A percentile compares a stretch with the other conserved stretches of the same genome.
These are phyloP conservation scores for Sander vitreus DNA, from an alignment of 2,113 vertebrate species.

Conservation along the genomic window DNA sequence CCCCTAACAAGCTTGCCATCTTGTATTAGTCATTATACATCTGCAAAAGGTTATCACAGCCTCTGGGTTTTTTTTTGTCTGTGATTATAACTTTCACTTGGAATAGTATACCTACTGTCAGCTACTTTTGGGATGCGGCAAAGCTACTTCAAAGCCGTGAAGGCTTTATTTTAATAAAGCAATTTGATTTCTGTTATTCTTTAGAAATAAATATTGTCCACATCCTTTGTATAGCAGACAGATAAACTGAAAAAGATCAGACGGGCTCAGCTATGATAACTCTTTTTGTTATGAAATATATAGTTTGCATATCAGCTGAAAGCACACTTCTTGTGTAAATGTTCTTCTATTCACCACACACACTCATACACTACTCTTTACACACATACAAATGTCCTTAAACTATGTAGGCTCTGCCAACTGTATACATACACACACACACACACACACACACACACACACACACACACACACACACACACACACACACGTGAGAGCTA, in stretches of 20 bases:
- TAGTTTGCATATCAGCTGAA: background rate
- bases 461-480: slow-evolving; percentile 34
- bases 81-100: slow-evolving; percentile 21
- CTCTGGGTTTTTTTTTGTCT: background rate
- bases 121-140: background rate
- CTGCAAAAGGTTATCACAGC: slow-evolving; percentile 32
- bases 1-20: slow-evolving; percentile 9
- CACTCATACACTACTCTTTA: background rate
- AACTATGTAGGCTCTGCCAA: background rate
- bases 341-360: background rate
- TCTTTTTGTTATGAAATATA: background rate
- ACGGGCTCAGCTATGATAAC: background rate
- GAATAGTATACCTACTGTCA: slow-evolving; percentile 1
- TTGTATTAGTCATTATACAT: slow-evolving; percentile 50
- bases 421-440: slow-evolving; percentile 16
- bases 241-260: background rate
- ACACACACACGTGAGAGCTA: slow-evolving; percentile 30
- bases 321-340: background rate
- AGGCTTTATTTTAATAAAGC: slow-evolving; percentile 3
- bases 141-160: background rate
- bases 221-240: background rate
- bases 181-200: slow-evolving; percentile 3
- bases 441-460: slow-evolving; percentile 25
- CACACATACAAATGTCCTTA: background rate
- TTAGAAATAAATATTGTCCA: slow-evolving; percentile 11